Evolutionary conservation across 2,797 vertebrate genomes (phyloP).

Genomic region (Selene dorsalis): DNA sequence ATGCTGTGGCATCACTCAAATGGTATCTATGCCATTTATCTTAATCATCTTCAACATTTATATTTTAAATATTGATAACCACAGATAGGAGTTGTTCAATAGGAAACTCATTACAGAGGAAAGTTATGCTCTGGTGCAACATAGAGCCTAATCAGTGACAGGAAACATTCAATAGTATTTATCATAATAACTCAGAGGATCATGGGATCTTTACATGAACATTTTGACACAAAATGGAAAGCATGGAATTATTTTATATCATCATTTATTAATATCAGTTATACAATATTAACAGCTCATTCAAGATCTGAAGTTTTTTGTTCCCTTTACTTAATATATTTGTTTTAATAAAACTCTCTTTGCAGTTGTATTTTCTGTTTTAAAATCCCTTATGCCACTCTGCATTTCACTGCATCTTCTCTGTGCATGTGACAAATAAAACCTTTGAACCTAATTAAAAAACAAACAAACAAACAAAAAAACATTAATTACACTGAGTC

Average conservation of each 20-base stretch:
- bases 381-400: neutral
- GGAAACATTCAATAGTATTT: neutral
- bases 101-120: neutral
- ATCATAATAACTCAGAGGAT: neutral
- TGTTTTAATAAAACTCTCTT: neutral
- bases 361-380: too few species aligned
- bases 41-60: neutral
- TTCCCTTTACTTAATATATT: neutral
- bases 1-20: constrained; percentile 83
- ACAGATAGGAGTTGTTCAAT: neutral
- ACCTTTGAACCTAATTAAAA: neutral
- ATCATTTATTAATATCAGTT: too few species aligned
- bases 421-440: neutral
- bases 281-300: too few species aligned
- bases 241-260: too few species aligned
- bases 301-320: too few species aligned
- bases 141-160: neutral
- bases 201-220: neutral
- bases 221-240: too few species aligned
- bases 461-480: too few species aligned
- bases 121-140: neutral
- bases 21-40: constrained; percentile 70
- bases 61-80: neutral
- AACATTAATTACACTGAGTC: neutral
- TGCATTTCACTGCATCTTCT: neutral